Evolutionary conservation across 2,888 invertebrate genomes (phyloP), one percentile per base, ranked within the genome.

Genomic region (Pachydiplax longipennis): DNA sequence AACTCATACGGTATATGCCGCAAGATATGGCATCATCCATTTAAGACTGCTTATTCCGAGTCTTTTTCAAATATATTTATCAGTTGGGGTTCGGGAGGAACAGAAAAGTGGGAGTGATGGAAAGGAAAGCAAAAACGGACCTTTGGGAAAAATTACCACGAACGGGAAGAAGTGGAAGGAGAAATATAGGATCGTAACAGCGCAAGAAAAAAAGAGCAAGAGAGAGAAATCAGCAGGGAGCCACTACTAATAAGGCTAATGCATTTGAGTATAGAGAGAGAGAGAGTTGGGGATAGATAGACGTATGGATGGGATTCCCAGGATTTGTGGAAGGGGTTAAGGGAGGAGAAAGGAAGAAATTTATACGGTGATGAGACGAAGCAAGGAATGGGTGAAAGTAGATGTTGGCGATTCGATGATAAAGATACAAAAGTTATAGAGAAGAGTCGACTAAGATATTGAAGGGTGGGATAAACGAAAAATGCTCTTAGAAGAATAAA

Each of bases 241-340:
- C 65, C 40, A 37, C 37, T 87, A 65, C 87, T 87, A 87, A 87
- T 87, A 87, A 87, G 87, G 87, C 87, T 87, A 87, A 87, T 87
- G 87, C 87, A 87, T 87, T 87, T 87, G 37, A 87, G 65, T 58
- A 87, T 61, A 87, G 87, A 31, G 15, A 61, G 83, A 1, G 53
- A 44, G 37, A 22, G 10, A n/a, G 87, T 10, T 22, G 22, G 58
- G 35, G 58, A 35, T 31, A 58, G 58, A 37, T 35, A n/a, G 40
- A 37, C 35, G 40, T n/a, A 81, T 40, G 81, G 81, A 12, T 40
- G 81, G 40, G 81, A 18, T 53, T 53, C 53, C 53, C 15, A 53
- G 18, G 53, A 53, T 53, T 53, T 53, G 53, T 53, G 53, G 53
- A 53, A 5, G 53, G 53, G 53, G 53, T 3, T 13, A 44, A 44